Conservation (phyloP, 2,797 vertebrate genomes). For the Epinephelus malabaricus region DNA sequence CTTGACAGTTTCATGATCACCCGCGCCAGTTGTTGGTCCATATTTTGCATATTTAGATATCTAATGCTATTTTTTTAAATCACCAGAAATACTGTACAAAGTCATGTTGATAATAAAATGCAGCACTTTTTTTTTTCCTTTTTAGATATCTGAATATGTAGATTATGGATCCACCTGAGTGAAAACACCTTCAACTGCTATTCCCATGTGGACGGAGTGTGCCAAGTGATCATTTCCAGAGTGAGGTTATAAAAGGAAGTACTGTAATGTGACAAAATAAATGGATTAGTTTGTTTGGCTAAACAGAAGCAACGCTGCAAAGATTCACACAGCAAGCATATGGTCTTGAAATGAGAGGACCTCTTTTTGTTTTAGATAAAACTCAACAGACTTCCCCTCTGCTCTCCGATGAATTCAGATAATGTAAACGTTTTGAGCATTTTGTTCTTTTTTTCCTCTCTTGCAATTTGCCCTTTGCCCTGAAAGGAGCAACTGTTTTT, state of each 20-base stretch:
- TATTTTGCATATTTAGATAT: slow-evolving; percentile 65
- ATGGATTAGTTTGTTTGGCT: slow-evolving; percentile 36
- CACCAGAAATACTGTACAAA: slow-evolving; percentile 49
- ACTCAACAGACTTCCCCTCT: slow-evolving; percentile 6
- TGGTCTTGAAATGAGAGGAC: slow-evolving; percentile 40
- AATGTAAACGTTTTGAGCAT: slow-evolving; percentile 60
- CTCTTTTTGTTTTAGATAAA: slow-evolving; percentile 6
- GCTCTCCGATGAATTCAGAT: slow-evolving; percentile 23
- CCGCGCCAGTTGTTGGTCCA: slow-evolving; percentile 53
- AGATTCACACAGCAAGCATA: slow-evolving; percentile 51
- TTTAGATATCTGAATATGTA: slow-evolving; percentile 65
- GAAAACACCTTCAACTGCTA: slow-evolving; percentile 54
- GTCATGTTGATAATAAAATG: slow-evolving; percentile 31
- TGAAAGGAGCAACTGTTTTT: slow-evolving; percentile 10
- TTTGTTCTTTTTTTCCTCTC: background rate
- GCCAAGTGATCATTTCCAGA: slow-evolving; percentile 33
- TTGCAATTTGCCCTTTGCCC: slow-evolving; percentile 41
- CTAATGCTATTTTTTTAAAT: slow-evolving; percentile 30
- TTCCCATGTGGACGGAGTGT: slow-evolving; percentile 68
- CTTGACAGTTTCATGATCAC: slow-evolving; percentile 17
- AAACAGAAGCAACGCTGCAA: slow-evolving; percentile 39
- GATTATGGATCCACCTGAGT: slow-evolving; percentile 57
- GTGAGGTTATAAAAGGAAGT: slow-evolving; percentile 23
- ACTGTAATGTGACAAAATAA: slow-evolving; percentile 12
- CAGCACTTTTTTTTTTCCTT: slow-evolving; percentile 22